Evolutionary conservation across 2,888 invertebrate genomes (phyloP).

Genomic region (Caenorhabditis doughertyi): DNA sequence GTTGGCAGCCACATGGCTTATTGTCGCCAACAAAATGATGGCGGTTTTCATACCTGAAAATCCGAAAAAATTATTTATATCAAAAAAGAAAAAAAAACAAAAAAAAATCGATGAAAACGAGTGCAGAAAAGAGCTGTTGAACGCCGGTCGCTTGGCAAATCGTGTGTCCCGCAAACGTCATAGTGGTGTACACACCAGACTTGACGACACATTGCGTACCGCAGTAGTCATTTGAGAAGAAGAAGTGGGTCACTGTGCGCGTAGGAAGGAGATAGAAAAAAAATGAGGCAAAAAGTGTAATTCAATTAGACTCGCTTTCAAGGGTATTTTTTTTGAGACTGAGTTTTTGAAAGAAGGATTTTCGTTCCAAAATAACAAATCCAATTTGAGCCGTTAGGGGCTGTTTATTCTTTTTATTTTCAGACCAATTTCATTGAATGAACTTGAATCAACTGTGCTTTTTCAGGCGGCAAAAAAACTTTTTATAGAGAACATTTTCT

Average conservation of each 20-base stretch:
- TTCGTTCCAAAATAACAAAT: no score
- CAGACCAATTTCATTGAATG: no score
- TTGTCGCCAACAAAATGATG: slow-evolving; percentile 36
- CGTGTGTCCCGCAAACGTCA: slow-evolving; percentile 53
- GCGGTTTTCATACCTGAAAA: slow-evolving; percentile 61
- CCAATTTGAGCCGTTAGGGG: no score
- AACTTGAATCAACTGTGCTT: no score
- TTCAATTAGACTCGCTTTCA: not conserved
- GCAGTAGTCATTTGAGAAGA: not conserved
- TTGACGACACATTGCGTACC: slow-evolving; percentile 50
- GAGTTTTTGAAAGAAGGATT: no score
- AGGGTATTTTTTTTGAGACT: not conserved
- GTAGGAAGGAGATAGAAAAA: not conserved
- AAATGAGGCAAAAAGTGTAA: not conserved
- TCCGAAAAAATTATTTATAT: not conserved
- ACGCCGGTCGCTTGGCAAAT: not conserved
- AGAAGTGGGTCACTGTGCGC: not conserved
- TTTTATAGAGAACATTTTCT: no score
- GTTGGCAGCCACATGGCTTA: slow-evolving; percentile 57
- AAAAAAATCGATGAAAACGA: slow-evolving; percentile 29
- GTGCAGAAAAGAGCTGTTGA: not conserved
- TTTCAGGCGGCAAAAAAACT: no score
- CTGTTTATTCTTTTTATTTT: no score
- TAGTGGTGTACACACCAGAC: slow-evolving; percentile 25
- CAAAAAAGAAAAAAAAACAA: not conserved